Evolutionary conservation across 2,797 vertebrate genomes (phyloP), one percentile per base, ranked within the genome.

Genomic region (Takifugu ocellatus): DNA sequence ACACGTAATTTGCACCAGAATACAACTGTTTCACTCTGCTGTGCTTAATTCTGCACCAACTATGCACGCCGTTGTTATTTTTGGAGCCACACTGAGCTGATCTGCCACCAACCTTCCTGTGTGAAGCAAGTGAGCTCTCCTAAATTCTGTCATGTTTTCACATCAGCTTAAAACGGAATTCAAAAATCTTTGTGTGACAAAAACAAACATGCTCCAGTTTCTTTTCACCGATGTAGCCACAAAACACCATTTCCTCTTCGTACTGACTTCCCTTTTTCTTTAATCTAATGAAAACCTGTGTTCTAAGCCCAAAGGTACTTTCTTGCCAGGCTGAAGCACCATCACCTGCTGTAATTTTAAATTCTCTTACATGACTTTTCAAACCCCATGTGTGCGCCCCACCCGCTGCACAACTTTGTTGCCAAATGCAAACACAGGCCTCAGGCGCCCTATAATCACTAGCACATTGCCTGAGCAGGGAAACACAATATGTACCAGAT

Each of bases 371-470:
- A 81, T 77, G 76, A 66, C 48, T 75, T 50, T 73, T 64, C 65
- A 49, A 60, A 72, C 10, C 54, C 62, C 59, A 63, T 50, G 59
- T 49, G 73, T 66, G 14, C 11, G 54, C 70, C 73, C 67, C 63
- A 70, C 78, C 70, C 65, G 68, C 70, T 63, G 58, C 76, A 71
- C 56, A 66, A 75, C 65, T 43, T 68, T 63, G 57, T 64, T 62
- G 45, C 64, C 82, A 81, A 76, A 79, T 63, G 71, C 78, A 81
- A 79, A 73, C 66, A 68, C 75, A 66, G 66, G 68, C 77, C 84
- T 48, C 51, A 1, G 77, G 83, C 79, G 75, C 54, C 51, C 70
- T 79, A 27, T 88, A 89, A 89, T 86, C 84, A 88, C 89, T 84
- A 84, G 71, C 87, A 86, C 78, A 83, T 84, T 82, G 80, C 84